Base-by-base conservation (phyloP, 2,797 vertebrate genomes). In the Mormyrus proboscirostris region DNA sequence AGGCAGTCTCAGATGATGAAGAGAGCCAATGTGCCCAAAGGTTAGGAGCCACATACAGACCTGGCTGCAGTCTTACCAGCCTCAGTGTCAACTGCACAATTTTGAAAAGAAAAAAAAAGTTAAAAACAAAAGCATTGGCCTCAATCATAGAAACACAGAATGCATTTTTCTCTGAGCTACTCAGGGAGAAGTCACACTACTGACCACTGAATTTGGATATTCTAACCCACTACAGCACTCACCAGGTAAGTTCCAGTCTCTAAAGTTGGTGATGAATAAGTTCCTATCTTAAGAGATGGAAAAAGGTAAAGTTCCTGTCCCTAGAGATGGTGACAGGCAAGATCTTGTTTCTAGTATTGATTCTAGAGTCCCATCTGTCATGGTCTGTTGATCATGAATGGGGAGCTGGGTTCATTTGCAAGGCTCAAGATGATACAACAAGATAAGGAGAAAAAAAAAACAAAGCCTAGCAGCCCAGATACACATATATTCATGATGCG, bases 21-120 rank as follows among this genome's bases (percentile, higher is more conserved):
- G 90, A 86, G 96, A 49, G 93, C 4, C 95, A 53, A 94, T 94
- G 73, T 96, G 97, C 90, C 94, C 96, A 1, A 96, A 96, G 96
- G 96, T 96, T 29, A 51, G 9, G 33, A 22, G 41, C 10, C 47
- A 25, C 44, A 33, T 86, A 10, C 29, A 53, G 4, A 51, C 83
- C 29, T 86, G 50, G 50, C 73, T 79, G 16, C 19, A 86, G 25
- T 14, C 44, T 12, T 85, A 25, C 22, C 82, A 51, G 50, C 4
- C 2, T 53, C 50, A 79, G 10, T 51, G 7, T 86, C n/a, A 29
- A 14, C 12, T 29, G 44, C 22, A 50, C 4, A 25, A 85, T 50
- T 51, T 9, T 85, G 50, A 86, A 25, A 50, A 85, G 49, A 38
- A 25, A 50, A 50, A 19, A 16, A 79, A 38, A 12, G 1, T 65